Evolutionary conservation across 1,140 invertebrate genomes (phyloP).

Genomic region (Halyomorpha halys): DNA sequence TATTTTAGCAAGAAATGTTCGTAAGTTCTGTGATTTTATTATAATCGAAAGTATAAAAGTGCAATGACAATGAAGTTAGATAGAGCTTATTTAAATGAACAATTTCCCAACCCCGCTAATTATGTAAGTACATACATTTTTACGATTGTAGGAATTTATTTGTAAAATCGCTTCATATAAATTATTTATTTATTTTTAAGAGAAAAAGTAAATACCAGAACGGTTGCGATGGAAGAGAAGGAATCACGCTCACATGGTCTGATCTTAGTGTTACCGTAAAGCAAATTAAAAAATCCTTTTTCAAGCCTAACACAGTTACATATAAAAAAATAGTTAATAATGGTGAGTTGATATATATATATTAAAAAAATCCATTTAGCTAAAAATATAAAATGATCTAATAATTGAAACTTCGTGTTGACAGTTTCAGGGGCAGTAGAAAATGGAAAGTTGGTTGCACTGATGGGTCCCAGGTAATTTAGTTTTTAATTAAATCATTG

Average conservation of each 20-base stretch:
- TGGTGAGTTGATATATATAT: conserved; percentile 38
- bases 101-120: too few species aligned
- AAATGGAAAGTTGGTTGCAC: conserved; percentile 72
- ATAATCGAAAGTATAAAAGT: too few species aligned
- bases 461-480: conserved; percentile 77
- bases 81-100: too few species aligned
- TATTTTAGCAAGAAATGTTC: too few species aligned
- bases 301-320: conserved; percentile 27
- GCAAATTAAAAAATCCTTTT: conserved; percentile 37
- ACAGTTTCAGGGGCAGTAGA: conserved; percentile 61
- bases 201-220: too few species aligned
- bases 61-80: too few species aligned
- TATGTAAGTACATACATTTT: too few species aligned
- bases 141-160: too few species aligned
- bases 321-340: conserved; percentile 59
- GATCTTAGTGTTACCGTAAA: conserved; percentile 56
- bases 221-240: conserved; percentile 27
- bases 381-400: neutral
- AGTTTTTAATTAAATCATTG: conserved; percentile 6
- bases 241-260: conserved; percentile 60
- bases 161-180: too few species aligned
- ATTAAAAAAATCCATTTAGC: too few species aligned
- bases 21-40: too few species aligned
- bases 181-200: too few species aligned
- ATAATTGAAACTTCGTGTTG: conserved; percentile 31